Conservation (phyloP, 2,888 invertebrate genomes). For the Teleogryllus oceanicus region DNA sequence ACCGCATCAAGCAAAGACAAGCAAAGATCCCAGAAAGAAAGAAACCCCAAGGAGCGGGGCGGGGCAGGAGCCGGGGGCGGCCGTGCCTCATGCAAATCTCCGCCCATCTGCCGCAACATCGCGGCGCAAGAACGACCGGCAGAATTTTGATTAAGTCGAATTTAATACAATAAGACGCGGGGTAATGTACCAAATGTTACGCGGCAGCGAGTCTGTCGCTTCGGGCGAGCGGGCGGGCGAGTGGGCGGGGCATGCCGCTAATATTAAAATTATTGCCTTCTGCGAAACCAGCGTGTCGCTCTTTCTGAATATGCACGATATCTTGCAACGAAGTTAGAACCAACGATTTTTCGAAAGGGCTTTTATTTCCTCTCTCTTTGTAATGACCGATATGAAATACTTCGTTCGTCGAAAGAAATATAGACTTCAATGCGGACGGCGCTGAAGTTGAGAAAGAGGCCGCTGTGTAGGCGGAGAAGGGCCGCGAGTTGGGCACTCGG, state of each 20-base stretch:
- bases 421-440: too few relatives aligned
- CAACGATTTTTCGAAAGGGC: background rate
- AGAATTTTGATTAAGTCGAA: constrained; percentile 10
- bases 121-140: background rate
- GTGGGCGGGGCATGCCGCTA: background rate
- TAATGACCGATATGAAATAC: background rate
- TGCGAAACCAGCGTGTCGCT: background rate
- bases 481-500: too few relatives aligned
- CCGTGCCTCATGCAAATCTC: background rate
- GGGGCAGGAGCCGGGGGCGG: background rate
- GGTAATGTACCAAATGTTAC: background rate
- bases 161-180: constrained; percentile 11
- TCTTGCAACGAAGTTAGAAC: background rate
- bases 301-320: background rate
- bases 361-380: background rate
- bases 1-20: too few relatives aligned
- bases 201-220: background rate
- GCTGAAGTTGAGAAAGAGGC: too few relatives aligned
- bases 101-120: background rate
- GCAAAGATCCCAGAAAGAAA: too few relatives aligned
- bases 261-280: constrained; percentile 9
- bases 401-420: too few relatives aligned
- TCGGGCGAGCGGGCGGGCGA: background rate
- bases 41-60: too few relatives aligned
- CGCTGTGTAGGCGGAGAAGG: too few relatives aligned